Base-by-base conservation (phyloP, 2,113 vertebrate genomes). In the Alosa alosa region DNA sequence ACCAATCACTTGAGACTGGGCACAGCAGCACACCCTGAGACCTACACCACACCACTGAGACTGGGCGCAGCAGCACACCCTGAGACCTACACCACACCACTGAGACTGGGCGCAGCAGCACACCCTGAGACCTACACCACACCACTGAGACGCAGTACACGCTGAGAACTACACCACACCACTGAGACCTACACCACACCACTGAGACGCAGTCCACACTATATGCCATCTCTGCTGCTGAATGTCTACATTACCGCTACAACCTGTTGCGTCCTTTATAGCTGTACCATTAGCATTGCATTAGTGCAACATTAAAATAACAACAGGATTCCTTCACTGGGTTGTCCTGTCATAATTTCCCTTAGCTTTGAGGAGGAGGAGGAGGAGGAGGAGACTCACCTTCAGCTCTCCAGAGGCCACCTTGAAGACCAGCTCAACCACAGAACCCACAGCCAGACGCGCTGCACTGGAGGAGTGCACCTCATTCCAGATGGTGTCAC, bases 401-500 rank as follows among this genome's bases (percentile, higher is more conserved):
- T 99, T 99, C 83, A 99, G 93, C 25, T 99, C 98, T 90, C 97
- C 98, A 0, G 97, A 94, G 57, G 97, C 97, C 85, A 99, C 98
- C 93, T 99, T 99, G 93, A 99, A 99, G 86, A 99, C 98, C 1
- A 99, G 96, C 92, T 99, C 98, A 81, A 97, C 96, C 86, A 99
- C 98, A 0, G 97, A 99, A 84, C 98, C 98, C 83, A 98, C 98
- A 0, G 98, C 98, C 92, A 99, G 94, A 46, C 98, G 97, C 84
- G 98, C 98, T 0, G 98, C 98, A 0, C 97, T 97, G 0, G 97
- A 97, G 0, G 98, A 99, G 91, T 99, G 98, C 22, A 98, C 96
- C 88, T 99, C 98, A 0, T 99, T 99, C 98, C 98, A 99, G 86
- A 99, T 98, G 39, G 98, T 99, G 94, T 99, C 98, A 25, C 96